Evolutionary conservation across 2,797 vertebrate species (phyloP).

Genomic region (Numenius phaeopus): DNA sequence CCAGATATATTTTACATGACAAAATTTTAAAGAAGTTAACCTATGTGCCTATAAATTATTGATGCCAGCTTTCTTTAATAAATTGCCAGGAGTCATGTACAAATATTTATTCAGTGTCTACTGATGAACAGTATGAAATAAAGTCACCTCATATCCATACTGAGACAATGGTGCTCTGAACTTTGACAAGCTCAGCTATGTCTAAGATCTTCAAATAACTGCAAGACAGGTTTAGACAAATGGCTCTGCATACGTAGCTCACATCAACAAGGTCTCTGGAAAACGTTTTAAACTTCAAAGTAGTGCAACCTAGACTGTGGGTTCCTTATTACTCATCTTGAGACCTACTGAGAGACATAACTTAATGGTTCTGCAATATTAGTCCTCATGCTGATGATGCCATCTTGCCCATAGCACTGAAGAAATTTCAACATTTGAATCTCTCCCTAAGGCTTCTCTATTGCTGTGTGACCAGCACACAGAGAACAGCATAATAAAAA

Average conservation of each 20-base stretch:
- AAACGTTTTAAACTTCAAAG: not conserved
- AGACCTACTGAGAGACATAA: not conserved
- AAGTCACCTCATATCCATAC: not conserved
- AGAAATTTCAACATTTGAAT: not conserved
- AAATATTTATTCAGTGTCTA: not conserved
- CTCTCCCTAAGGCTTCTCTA: not conserved
- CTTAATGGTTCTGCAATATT: not conserved
- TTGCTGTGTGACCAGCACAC: not conserved
- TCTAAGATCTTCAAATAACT: not conserved
- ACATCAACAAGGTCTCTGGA: not conserved
- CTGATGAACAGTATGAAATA: not conserved
- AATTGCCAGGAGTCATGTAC: not conserved
- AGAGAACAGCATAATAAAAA: not conserved
- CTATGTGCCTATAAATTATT: not conserved
- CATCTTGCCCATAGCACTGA: not conserved
- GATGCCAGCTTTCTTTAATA: not conserved
- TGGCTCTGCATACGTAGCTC: not conserved
- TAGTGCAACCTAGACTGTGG: not conserved
- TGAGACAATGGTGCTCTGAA: not conserved
- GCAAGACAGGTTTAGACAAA: not conserved
- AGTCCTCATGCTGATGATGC: not conserved
- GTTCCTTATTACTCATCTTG: not conserved
- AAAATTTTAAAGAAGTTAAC: not conserved
- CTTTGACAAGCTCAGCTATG: not conserved
- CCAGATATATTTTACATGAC: not conserved